phyloP scores from a whole-genome alignment of 2,888 invertebrate genomes.

The Melanchra persicariae region DNA sequence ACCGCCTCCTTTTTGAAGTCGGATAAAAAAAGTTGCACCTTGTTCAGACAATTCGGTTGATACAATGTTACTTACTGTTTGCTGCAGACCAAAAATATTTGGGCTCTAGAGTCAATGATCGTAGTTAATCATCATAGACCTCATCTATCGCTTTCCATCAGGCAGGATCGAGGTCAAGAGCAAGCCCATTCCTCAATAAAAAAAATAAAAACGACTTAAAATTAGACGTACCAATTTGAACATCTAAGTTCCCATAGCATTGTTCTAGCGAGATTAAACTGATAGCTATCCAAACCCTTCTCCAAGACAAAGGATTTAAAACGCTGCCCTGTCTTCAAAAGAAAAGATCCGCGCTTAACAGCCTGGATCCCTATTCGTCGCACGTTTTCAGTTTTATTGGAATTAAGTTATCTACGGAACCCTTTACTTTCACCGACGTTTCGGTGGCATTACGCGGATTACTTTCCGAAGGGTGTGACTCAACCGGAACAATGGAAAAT shows the following conservation, averaged over 20 bases:
- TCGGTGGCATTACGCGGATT: slow-evolving; percentile 84
- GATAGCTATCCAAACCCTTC: slow-evolving; percentile 47
- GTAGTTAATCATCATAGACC: too few species aligned
- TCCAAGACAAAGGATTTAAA: slow-evolving; percentile 62
- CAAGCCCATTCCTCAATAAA: too few species aligned
- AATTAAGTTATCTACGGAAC: slow-evolving; percentile 85
- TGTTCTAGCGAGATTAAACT: slow-evolving; percentile 37
- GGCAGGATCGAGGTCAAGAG: too few species aligned
- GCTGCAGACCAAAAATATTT: background rate
- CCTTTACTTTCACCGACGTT: slow-evolving; percentile 84
- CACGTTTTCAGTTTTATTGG: slow-evolving; percentile 88
- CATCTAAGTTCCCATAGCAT: slow-evolving; percentile 25
- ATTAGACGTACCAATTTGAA: background rate
- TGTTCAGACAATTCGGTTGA: too few species aligned
- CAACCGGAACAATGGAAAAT: slow-evolving; percentile 71
- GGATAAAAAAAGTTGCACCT: too few species aligned
- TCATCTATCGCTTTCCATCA: too few species aligned
- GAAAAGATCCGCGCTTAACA: slow-evolving; percentile 68
- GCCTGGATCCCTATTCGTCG: slow-evolving; percentile 77
- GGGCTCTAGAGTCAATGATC: background rate
- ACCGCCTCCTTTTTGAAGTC: too few species aligned
- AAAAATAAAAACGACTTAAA: too few species aligned
- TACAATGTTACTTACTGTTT: too few species aligned
- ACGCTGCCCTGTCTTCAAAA: slow-evolving; percentile 57
- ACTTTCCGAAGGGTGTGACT: slow-evolving; percentile 75